These are phyloP conservation scores for Orius insidiosus DNA, from an alignment of 1,140 invertebrate genomes.

Conservation along the genomic window DNA sequence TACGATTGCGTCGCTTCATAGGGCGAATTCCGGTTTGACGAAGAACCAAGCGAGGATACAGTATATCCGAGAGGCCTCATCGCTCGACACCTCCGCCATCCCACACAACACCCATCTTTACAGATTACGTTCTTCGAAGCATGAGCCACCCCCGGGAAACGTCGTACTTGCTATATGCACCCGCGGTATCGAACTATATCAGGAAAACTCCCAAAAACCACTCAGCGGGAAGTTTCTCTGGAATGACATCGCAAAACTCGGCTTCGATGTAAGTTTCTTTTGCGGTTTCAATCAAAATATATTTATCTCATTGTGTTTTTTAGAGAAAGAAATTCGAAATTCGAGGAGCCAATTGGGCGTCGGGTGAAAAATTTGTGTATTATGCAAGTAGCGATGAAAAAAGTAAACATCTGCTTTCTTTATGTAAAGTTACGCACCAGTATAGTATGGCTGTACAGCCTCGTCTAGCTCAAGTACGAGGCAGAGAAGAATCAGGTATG, in stretches of 20 bases:
- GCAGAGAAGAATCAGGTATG: slow-evolving; percentile 55
- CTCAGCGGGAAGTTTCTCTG: slow-evolving; percentile 55
- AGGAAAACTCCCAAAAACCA: slow-evolving; percentile 22
- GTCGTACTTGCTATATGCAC: slow-evolving; percentile 69
- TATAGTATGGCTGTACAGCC: slow-evolving; percentile 85
- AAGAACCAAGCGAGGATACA: slow-evolving; percentile 60
- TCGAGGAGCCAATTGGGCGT: slow-evolving; percentile 51
- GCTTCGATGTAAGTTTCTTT: slow-evolving; percentile 57
- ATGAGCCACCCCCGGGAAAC: slow-evolving; percentile 48
- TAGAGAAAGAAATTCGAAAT: slow-evolving; percentile 93
- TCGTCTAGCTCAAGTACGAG: slow-evolving; percentile 56
- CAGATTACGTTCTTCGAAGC: slow-evolving; percentile 66
- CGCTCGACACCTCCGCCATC: slow-evolving; percentile 60
- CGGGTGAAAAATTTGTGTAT: slow-evolving; percentile 59
- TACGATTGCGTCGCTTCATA: slow-evolving; percentile 40
- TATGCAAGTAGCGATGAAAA: slow-evolving; percentile 83
- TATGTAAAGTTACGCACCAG: slow-evolving; percentile 84
- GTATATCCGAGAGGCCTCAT: slow-evolving; percentile 77
- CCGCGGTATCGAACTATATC: slow-evolving; percentile 66
- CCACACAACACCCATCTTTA: slow-evolving; percentile 77
- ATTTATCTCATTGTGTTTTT: slow-evolving; percentile 21
- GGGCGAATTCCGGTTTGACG: slow-evolving; percentile 56
- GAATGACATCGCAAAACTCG: slow-evolving; percentile 83
- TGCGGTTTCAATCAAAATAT: slow-evolving; percentile 1
- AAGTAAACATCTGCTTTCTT: slow-evolving; percentile 68